Conservation (phyloP, 2,113 vertebrate genomes). For the Platysteira castanea region DNA sequence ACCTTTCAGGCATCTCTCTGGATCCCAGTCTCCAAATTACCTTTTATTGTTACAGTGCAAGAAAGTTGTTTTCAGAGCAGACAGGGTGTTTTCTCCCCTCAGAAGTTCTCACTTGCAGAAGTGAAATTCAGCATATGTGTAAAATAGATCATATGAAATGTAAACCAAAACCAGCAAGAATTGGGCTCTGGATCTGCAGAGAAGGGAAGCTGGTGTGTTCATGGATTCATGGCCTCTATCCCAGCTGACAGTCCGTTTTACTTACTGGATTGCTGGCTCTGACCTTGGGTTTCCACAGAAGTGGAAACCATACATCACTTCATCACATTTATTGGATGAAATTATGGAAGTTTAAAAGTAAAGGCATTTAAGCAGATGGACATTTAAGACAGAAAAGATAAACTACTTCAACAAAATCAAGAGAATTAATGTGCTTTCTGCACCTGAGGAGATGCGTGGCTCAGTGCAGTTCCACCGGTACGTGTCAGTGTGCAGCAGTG, state of each 20-base stretch:
- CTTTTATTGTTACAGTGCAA: not conserved
- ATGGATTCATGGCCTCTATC: not conserved
- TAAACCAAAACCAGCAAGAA: not conserved
- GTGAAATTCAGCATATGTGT: not conserved
- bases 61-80: not conserved
- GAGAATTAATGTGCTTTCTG: not conserved
- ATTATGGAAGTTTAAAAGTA: not conserved
- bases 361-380: not conserved
- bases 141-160: not conserved
- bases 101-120: not conserved
- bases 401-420: not conserved
- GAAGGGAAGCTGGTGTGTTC: not conserved
- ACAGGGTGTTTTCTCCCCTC: not conserved
- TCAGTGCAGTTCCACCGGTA: not conserved
- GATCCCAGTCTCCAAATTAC: not conserved
- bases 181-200: not conserved
- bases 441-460: accelerated
- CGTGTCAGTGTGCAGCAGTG: not conserved
- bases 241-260: not conserved
- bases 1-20: not conserved
- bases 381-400: not conserved
- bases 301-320: not conserved
- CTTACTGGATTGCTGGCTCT: not conserved
- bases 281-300: not conserved
- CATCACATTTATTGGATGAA: not conserved